Evolutionary conservation across 2,797 vertebrate genomes (phyloP), one percentile per base, ranked within the genome.

Genomic region (Chaetodon trifasciatus): DNA sequence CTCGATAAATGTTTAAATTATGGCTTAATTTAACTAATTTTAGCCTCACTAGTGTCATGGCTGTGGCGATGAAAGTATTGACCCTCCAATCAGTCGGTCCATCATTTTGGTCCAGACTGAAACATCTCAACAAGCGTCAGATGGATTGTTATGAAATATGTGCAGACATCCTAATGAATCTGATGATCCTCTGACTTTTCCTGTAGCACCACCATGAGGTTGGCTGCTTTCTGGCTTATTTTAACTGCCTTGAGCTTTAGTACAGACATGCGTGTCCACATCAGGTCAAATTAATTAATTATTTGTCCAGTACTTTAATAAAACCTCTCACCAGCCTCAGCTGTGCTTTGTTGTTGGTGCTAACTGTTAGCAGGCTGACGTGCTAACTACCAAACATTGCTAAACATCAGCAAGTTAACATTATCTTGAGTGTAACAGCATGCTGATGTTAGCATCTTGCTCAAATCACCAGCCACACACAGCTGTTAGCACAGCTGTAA

Each of bases 81-180:
- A 1, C 8, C 15, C 3, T 3, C 0, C 23, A 8, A 16, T 11
- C 16, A 3, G 24, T 56, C 1, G 2, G 6, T 17, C 28, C 7
- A 12, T 32, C 55, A 37, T 32, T 39, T 60, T 60, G 3, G 3
- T 60, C 58, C 21, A 16, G 13, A 46, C 15, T 46, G 8, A 63
- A 63, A 44, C 44, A 63, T 24, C 13, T 13, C 23, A 24, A 28
- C 39, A 55, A 55, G 11, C n/a, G 10, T 24, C 15, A 3, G 1
- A 1, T 44, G 21, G 37, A 15, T 63, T 42, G 39, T 21, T 15
- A 5, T n/a, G 10, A 39, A 39, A 13, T 40, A 35, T 35, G 8
- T 58, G 17, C 8, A 21, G 32, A 37, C 9, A 32, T 32, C 28
- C 2, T 4, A 32, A 32, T 32, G 28, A 32, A 32, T 32, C 28